Evolutionary conservation across 2,797 vertebrate genomes (phyloP), one percentile per base, ranked within the genome.

Genomic region (Notamacropus eugenii): DNA sequence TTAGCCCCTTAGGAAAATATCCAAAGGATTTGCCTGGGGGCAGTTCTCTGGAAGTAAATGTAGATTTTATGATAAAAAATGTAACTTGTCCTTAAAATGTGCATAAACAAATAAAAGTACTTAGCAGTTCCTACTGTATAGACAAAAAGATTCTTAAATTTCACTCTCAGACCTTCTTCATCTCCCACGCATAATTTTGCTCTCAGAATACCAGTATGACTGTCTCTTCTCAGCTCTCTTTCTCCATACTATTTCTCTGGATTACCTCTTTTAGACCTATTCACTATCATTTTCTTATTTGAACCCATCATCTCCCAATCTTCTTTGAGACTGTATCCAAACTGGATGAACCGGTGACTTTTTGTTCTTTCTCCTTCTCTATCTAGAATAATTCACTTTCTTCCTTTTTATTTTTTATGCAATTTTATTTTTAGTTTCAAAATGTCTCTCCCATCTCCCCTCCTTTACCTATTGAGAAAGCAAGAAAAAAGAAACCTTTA

Each of bases 61-160:
- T 93, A 93, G 97, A 98, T 97, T 97, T 91, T 96, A 94, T 56
- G 96, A 95, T 96, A 97, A 98, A 98, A 98, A 98, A 98, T 95
- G 94, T 97, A 96, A 95, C 93, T 91, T 97, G 94, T 95, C 94
- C 97, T 97, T 97, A 96, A 97, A 98, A 97, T 91, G 59, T 46
- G 0, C 94, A 96, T 97, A 98, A 98, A 98, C 97, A 98, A 97
- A 97, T 96, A 96, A 98, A 98, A 98, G 94, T 95, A 98, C 96
- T 97, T 0, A 95, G 54, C 34, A 92, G 97, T 56, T 94, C 55
- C 92, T 52, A 67, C 22, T 94, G 16, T 92, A 98, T 96, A 98
- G 98, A 98, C 97, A 98, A 97, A 97, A 97, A 55, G 50, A 96
- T 91, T 97, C 94, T 98, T 54, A 58, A 97, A 91, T 97, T 96